phyloP scores from a whole-genome alignment of 2,797 vertebrate genomes.

The Siniperca obscura region DNA sequence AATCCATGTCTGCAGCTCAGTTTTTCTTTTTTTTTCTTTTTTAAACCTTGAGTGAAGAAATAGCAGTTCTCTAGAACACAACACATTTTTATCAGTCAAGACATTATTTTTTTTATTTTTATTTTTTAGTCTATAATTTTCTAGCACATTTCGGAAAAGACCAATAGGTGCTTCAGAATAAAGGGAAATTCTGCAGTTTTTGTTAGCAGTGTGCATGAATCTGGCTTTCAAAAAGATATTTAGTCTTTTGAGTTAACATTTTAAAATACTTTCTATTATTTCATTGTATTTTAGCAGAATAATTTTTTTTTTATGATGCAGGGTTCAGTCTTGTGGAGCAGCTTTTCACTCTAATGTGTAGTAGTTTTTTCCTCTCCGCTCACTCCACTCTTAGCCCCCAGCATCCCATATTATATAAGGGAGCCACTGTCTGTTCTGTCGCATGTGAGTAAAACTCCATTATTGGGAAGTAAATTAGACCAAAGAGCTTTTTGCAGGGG shows the following conservation, averaged over 20 bases:
- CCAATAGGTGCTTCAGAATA: background rate
- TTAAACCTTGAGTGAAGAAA: background rate
- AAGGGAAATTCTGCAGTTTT: background rate
- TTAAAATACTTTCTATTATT: background rate
- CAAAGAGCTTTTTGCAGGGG: slow-evolving; percentile 34
- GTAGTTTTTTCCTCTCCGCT: slow-evolving; percentile 19
- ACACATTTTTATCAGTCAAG: background rate
- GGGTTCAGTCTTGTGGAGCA: background rate
- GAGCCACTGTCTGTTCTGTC: slow-evolving; percentile 41
- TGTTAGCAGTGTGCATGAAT: background rate
- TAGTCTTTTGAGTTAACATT: background rate
- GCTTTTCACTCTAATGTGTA: slow-evolving; percentile 18
- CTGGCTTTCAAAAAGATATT: background rate
- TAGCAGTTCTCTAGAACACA: background rate
- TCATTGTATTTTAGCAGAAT: background rate
- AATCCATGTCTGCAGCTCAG: slow-evolving; percentile 27
- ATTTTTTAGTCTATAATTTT: background rate
- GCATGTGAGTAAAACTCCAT: slow-evolving; percentile 48
- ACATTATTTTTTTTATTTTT: background rate
- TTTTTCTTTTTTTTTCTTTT: background rate
- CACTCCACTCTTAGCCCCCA: slow-evolving; percentile 44
- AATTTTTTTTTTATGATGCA: background rate
- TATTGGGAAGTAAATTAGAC: slow-evolving; percentile 52
- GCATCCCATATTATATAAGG: slow-evolving; percentile 66
- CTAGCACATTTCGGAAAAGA: background rate